A percentile compares a stretch with the other conserved stretches of the same genome.
Conservation (phyloP, 2,113 vertebrate species). For the Vombatus ursinus region DNA sequence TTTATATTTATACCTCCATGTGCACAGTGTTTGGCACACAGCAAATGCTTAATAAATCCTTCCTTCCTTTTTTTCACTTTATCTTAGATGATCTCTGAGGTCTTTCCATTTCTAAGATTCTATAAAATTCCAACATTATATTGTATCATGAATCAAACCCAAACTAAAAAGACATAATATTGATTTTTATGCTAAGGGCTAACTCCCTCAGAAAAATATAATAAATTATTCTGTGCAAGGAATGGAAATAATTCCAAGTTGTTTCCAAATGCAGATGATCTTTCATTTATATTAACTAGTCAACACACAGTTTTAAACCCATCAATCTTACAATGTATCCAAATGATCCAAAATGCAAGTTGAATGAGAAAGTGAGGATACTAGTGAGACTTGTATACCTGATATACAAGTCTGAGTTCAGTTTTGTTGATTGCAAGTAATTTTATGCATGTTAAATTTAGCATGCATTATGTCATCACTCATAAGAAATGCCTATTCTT, state of each 20-base stretch:
- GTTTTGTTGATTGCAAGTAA: background rate
- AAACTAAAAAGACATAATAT: background rate
- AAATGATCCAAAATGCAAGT: background rate
- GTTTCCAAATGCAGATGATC: background rate
- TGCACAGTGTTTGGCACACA: background rate
- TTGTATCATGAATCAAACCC: background rate
- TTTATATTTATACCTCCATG: background rate
- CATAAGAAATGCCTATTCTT: background rate
- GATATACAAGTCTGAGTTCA: background rate
- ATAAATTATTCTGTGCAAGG: background rate
- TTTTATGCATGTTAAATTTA: background rate
- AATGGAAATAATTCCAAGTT: background rate
- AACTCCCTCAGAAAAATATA: background rate
- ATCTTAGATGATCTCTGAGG: background rate
- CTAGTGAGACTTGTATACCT: background rate
- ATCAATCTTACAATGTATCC: background rate
- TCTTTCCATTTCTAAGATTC: background rate
- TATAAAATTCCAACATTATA: background rate
- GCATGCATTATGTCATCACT: background rate
- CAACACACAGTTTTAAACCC: background rate
- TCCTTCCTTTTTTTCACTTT: background rate
- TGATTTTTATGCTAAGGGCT: background rate
- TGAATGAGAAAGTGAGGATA: background rate
- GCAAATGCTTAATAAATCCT: background rate
- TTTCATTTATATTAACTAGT: background rate